Conservation (phyloP, 2,797 vertebrate genomes). For the Fringilla coelebs region DNA sequence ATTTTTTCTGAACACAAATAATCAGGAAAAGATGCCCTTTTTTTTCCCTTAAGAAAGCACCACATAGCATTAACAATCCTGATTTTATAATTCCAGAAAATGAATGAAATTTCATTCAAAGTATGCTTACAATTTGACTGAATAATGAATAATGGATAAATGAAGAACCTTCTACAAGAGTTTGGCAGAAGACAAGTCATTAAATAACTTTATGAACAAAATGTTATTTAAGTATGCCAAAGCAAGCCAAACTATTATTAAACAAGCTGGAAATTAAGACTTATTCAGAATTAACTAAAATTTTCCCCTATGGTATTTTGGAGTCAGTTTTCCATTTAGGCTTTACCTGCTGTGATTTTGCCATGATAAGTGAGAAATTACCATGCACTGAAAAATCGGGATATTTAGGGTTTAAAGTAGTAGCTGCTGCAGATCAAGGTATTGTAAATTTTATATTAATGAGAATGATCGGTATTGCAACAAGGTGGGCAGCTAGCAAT, state of each 20-base stretch:
- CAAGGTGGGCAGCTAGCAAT: neutral
- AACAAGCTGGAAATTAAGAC: neutral
- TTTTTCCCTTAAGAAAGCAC: neutral
- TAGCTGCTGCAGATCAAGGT: neutral
- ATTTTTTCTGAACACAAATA: neutral
- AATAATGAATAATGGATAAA: neutral
- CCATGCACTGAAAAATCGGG: neutral
- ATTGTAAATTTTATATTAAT: neutral
- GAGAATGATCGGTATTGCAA: neutral
- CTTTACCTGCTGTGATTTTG: neutral
- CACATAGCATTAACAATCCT: accelerated
- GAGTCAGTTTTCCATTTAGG: neutral
- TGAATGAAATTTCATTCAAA: neutral
- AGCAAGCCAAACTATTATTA: neutral
- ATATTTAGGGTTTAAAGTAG: neutral
- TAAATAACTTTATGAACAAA: neutral
- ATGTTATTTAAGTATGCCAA: neutral
- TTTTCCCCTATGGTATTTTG: neutral
- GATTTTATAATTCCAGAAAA: neutral
- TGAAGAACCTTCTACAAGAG: neutral
- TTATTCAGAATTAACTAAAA: neutral
- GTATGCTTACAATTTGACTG: neutral
- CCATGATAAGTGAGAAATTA: neutral
- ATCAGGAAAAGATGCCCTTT: neutral
- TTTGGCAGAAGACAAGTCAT: neutral